Conservation (phyloP, 2,113 vertebrate genomes). For the Poicephalus gulielmi region DNA sequence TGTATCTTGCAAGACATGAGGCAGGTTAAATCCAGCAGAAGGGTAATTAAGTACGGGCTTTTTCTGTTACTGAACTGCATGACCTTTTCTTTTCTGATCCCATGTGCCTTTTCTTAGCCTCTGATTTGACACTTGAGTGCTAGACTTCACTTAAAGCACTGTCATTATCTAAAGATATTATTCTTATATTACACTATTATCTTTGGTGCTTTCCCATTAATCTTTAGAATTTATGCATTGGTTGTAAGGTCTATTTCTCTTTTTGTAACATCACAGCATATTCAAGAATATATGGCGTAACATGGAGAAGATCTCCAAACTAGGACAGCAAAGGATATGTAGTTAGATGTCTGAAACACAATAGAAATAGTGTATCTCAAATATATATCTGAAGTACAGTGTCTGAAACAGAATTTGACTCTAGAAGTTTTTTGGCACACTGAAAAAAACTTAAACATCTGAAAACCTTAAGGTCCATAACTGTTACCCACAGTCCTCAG, state of each 20-base stretch:
- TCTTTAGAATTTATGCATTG: background rate
- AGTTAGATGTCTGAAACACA: background rate
- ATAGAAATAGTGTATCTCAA: background rate
- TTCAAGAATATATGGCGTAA: background rate
- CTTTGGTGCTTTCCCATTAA: background rate
- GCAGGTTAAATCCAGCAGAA: background rate
- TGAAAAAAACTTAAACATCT: background rate
- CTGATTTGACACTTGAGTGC: background rate
- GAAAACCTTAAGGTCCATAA: rapidly evolving
- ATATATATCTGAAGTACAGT: background rate
- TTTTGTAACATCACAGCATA: background rate
- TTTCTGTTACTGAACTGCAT: background rate
- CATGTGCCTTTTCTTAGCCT: background rate
- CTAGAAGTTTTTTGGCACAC: background rate
- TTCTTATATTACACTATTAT: too few species aligned
- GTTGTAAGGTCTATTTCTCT: background rate
- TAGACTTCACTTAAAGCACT: background rate
- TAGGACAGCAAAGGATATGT: background rate
- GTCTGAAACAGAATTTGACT: background rate
- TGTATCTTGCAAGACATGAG: background rate
- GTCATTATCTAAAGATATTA: background rate
- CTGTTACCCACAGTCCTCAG: background rate
- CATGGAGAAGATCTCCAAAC: background rate
- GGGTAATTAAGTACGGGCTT: rapidly evolving
- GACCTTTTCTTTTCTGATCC: background rate